Evolutionary conservation across 2,113 vertebrate species (phyloP).

Genomic region (Eulemur rufifrons): DNA sequence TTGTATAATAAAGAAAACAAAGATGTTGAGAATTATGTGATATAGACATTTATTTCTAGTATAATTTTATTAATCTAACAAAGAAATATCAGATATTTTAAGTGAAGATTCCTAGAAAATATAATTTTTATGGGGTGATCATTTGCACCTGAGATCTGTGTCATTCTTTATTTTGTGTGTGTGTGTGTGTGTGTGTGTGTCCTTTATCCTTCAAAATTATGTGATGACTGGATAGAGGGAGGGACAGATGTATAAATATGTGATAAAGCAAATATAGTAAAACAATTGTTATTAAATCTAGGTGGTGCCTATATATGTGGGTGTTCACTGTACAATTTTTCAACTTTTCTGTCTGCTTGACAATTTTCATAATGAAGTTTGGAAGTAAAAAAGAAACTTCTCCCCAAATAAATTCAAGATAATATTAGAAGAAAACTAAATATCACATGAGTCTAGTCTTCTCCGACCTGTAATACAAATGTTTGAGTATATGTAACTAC

Average conservation of each 20-base stretch:
- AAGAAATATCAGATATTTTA: not conserved
- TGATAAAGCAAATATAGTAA: not conserved
- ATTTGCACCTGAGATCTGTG: not conserved
- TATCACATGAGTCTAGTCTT: not conserved
- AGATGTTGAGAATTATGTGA: not conserved
- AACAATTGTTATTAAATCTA: not conserved
- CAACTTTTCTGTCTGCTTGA: not conserved
- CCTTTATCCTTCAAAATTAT: not conserved
- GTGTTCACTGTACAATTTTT: not conserved
- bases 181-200: not conserved
- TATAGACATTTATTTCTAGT: not conserved
- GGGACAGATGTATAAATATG: not conserved
- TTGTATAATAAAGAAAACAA: not conserved
- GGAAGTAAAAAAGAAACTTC: conserved; percentile 9
- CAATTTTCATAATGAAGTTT: not conserved
- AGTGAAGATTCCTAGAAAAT: not conserved
- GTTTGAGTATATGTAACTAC: not conserved
- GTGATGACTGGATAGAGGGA: not conserved
- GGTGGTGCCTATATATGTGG: not conserved
- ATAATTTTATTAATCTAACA: not conserved
- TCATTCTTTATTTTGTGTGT: not conserved
- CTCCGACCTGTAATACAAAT: not conserved
- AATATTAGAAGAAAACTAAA: not conserved
- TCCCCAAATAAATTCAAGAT: not conserved
- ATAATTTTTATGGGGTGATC: not conserved